A percentile compares a stretch with the other conserved stretches of the same genome.
Conservation (phyloP, 2,113 vertebrate genomes). For the Peucedramus taeniatus region DNA sequence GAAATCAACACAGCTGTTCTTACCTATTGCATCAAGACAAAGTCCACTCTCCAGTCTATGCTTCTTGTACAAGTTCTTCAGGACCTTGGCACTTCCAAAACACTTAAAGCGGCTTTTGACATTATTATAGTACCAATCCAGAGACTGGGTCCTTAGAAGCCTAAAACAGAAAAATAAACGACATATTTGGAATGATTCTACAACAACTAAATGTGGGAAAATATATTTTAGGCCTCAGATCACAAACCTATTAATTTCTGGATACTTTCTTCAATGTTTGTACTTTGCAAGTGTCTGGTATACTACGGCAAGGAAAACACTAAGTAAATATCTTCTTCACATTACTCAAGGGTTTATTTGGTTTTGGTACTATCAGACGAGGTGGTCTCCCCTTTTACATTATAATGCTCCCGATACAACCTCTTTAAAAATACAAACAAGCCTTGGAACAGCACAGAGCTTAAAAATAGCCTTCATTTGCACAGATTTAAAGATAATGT, state of each 20-base stretch:
- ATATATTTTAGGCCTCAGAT: not conserved
- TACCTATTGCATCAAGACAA: constrained; percentile 84
- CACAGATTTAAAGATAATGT: not conserved
- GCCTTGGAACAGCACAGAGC: not conserved
- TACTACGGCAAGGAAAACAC: not conserved
- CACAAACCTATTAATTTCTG: not conserved
- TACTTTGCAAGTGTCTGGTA: not conserved
- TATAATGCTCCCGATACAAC: not conserved
- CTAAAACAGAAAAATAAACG: constrained; percentile 64
- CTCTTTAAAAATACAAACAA: not conserved
- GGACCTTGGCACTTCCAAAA: constrained; percentile 96
- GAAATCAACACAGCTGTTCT: not conserved
- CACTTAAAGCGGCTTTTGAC: constrained; percentile 96
- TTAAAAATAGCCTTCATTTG: not conserved
- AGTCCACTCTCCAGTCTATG: constrained; percentile 85
- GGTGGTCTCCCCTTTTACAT: not conserved
- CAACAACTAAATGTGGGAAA: not conserved
- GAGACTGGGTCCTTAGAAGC: constrained; percentile 86
- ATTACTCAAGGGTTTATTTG: not conserved
- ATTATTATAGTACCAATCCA: constrained; percentile 98
- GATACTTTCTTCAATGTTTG: not conserved
- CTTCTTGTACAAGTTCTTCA: constrained; percentile 93
- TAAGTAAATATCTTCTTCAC: not conserved
- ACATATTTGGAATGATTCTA: not conserved
- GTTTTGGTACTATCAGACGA: not conserved